Evolutionary conservation across 2,113 vertebrate genomes (phyloP), one percentile per base, ranked within the genome.

Genomic region (Hippoglossus stenolepis): DNA sequence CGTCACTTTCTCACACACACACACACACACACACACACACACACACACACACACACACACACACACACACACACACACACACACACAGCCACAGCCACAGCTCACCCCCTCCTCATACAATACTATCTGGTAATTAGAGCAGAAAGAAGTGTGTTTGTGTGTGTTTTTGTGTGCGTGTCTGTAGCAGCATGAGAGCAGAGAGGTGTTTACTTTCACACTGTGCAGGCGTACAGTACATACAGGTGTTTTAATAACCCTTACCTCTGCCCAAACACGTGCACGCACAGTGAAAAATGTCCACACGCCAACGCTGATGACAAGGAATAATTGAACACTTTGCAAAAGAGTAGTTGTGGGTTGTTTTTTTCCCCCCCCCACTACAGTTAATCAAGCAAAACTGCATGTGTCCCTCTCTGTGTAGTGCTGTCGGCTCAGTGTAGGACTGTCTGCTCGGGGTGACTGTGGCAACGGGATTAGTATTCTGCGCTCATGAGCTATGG

Each of bases 381-480:
- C 72, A 82, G 80, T 64, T 65, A 82, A 81, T 73, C 68, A 73
- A 85, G 54, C 26, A 28, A 56, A 78, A 70, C 12, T 71, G 28
- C 2, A 13, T 13, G 20, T 69, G 63, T 56, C 21, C 21, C 70
- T 62, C 56, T 70, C 65, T 47, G 69, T 75, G 65, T 10, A 0
- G 13, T 49, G 20, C 23, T 28, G 64, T 49, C 43, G 21, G 9
- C 64, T 66, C 26, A 21, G 47, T 18, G 54, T 47, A 28, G 65
- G 71, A 56, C 38, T 75, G 58, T 71, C 78, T 86, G 77, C 79
- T 80, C 72, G 68, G 57, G 85, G 77, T 78, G 88, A 75, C 86
- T 89, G 73, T 89, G 87, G 87, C 57, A 76, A 68, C 78, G 72
- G 85, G 85, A 93, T 93, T 93, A 93, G 93, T 93, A 93, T 93